Evolutionary conservation across 2,797 vertebrate species (phyloP).

Genomic region (Semotilus atromaculatus): DNA sequence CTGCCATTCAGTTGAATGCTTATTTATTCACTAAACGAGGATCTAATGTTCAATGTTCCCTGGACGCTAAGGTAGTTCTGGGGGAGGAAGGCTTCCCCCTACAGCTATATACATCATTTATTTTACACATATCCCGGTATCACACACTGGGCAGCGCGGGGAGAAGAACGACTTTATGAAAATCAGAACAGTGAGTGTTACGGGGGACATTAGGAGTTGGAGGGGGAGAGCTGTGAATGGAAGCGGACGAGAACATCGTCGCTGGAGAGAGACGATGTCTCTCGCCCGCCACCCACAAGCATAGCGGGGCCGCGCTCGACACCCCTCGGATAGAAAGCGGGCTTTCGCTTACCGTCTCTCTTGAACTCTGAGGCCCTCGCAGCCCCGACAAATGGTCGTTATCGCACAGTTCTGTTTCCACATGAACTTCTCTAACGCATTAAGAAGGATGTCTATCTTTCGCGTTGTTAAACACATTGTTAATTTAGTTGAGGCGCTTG

Average conservation of each 20-base stretch:
- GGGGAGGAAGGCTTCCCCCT: slow-evolving; percentile 91
- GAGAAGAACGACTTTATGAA: slow-evolving; percentile 84
- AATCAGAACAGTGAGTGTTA: slow-evolving; percentile 66
- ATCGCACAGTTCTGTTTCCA: slow-evolving; percentile 8
- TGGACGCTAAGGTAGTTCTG: slow-evolving; percentile 97
- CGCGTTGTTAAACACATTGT: slow-evolving; percentile 17
- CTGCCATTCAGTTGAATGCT: slow-evolving; percentile 97
- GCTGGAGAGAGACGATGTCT: slow-evolving; percentile 39
- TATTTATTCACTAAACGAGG: slow-evolving; percentile 99
- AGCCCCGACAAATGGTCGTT: slow-evolving; percentile 40
- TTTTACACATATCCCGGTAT: slow-evolving; percentile 99
- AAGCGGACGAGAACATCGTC: slow-evolving; percentile 47
- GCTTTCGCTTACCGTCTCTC: slow-evolving; percentile 34
- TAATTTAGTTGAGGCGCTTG: background rate
- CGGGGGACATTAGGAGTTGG: slow-evolving; percentile 59
- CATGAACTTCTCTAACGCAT: background rate
- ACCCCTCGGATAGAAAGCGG: slow-evolving; percentile 51
- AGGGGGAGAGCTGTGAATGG: slow-evolving; percentile 62
- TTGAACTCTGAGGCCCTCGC: slow-evolving; percentile 51
- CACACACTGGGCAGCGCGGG: slow-evolving; percentile 91
- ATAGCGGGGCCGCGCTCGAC: slow-evolving; percentile 45
- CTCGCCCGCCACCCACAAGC: slow-evolving; percentile 48
- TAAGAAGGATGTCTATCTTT: slow-evolving; percentile 16
- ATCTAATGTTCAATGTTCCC: slow-evolving; percentile 99
- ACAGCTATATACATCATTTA: slow-evolving; percentile 99